Evolutionary conservation across 2,888 invertebrate genomes (phyloP).

Genomic region (Apamea epomidion): DNA sequence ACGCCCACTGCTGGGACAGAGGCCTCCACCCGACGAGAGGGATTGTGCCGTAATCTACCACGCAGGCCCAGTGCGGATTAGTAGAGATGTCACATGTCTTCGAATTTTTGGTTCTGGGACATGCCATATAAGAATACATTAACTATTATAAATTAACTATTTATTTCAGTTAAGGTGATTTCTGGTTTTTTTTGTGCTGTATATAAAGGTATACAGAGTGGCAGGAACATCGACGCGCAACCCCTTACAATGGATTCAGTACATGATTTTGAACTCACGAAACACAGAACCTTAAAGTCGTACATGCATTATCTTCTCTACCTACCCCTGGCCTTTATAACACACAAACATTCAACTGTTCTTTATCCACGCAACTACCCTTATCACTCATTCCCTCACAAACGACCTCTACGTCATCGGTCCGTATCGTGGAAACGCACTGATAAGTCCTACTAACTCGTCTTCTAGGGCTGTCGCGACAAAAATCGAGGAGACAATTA

Average conservation of each 20-base stretch:
- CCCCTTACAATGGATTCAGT: too few species aligned
- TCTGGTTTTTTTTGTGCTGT: background rate
- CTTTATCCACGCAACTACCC: conserved; percentile 55
- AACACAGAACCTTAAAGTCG: background rate
- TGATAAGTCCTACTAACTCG: conserved; percentile 55
- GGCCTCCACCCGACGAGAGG: too few species aligned
- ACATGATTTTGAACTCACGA: background rate
- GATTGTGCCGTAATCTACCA: too few species aligned
- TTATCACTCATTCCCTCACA: conserved; percentile 63
- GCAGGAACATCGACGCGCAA: too few species aligned
- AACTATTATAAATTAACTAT: background rate
- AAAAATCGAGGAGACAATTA: background rate
- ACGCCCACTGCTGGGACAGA: too few species aligned
- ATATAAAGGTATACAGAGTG: background rate
- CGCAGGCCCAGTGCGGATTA: too few species aligned
- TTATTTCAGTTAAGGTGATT: background rate
- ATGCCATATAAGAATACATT: background rate
- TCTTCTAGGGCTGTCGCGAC: conserved; percentile 33
- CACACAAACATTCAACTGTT: conserved; percentile 41
- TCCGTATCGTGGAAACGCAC: conserved; percentile 55
- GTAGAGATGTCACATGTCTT: too few species aligned
- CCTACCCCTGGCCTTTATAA: background rate
- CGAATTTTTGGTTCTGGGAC: too few species aligned
- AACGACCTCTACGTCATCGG: conserved; percentile 56
- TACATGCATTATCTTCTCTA: conserved; percentile 1